A percentile compares a stretch with the other conserved stretches of the same genome.
These are phyloP conservation scores for Morone chrysops DNA, from an alignment of 2,113 vertebrate species.

Conservation along the genomic window DNA sequence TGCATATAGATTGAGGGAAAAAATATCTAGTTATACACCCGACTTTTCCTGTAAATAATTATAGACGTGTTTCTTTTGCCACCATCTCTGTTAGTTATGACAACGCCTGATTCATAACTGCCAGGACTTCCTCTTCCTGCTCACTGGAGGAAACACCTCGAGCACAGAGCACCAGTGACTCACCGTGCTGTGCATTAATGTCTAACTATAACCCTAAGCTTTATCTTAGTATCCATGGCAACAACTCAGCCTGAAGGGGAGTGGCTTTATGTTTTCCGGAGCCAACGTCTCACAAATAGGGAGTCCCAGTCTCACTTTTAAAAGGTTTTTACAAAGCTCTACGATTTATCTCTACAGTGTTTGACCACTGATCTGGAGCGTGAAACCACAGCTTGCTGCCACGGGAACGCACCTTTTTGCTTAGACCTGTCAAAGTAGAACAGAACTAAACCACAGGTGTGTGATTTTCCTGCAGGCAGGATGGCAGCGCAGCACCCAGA, in stretches of 20 bases:
- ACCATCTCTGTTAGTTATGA: slow-evolving; percentile 1
- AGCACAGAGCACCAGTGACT: slow-evolving; percentile 57
- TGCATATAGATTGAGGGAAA: background rate
- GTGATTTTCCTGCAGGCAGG: slow-evolving; percentile 78
- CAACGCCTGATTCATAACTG: slow-evolving; percentile 31
- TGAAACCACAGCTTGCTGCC: background rate
- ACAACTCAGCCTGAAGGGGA: slow-evolving; percentile 33
- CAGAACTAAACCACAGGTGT: slow-evolving; percentile 1
- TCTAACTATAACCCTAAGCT: slow-evolving; percentile 62
- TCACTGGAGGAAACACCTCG: slow-evolving; percentile 47
- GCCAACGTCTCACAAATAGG: background rate
- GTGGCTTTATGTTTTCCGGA: slow-evolving; percentile 36
- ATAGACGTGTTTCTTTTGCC: slow-evolving; percentile 4
- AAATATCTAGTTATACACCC: background rate
- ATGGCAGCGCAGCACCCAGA: slow-evolving; percentile 93
- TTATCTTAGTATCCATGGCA: slow-evolving; percentile 65
- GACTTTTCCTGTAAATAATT: background rate
- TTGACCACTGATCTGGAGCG: background rate
- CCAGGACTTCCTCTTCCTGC: slow-evolving; percentile 61
- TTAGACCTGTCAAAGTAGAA: background rate
- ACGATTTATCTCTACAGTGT: background rate
- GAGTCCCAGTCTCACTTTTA: background rate
- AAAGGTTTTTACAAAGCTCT: background rate
- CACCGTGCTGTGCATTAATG: slow-evolving; percentile 59
- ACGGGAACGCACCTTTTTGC: background rate